phyloP scores from a whole-genome alignment of 2,888 invertebrate species.

The Drosophila incognita region DNA sequence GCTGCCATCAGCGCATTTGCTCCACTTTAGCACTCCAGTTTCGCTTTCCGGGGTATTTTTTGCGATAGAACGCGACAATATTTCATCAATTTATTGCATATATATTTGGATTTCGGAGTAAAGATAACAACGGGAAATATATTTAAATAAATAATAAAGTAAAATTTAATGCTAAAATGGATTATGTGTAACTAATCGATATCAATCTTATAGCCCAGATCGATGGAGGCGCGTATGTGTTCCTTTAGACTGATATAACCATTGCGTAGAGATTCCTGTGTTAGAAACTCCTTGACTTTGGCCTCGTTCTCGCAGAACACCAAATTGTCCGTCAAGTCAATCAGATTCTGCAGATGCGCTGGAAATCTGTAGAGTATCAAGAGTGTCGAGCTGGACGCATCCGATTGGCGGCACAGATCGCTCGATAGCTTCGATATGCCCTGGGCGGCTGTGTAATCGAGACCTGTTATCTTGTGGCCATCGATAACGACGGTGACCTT shows the following conservation, averaged over 20 bases:
- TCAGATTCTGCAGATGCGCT: constrained; percentile 76
- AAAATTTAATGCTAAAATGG: constrained; percentile 42
- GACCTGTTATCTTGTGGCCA: constrained; percentile 88
- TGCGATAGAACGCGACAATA: constrained; percentile 10
- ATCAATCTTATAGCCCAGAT: constrained; percentile 84
- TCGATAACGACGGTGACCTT: constrained; percentile 88
- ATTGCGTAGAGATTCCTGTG: constrained; percentile 83
- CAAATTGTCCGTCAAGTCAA: constrained; percentile 83
- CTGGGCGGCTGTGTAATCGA: constrained; percentile 90
- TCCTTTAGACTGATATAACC: constrained; percentile 83
- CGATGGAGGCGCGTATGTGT: constrained; percentile 84
- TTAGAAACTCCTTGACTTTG: constrained; percentile 82
- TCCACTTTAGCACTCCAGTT: constrained; percentile 57
- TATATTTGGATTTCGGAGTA: constrained; percentile 15
- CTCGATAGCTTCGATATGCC: constrained; percentile 83
- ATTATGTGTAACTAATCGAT: constrained; percentile 65
- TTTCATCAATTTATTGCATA: constrained; percentile 22
- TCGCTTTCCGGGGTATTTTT: constrained; percentile 24
- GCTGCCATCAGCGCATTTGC: constrained; percentile 75
- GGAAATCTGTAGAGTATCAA: constrained; percentile 81
- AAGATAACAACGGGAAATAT: constrained; percentile 7
- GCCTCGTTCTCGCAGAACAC: constrained; percentile 82
- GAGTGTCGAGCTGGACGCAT: constrained; percentile 71
- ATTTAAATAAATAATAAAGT: constrained; percentile 62
- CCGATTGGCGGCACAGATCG: constrained; percentile 76